Evolutionary conservation across 1,140 invertebrate species (phyloP), one percentile per base, ranked within the genome.

Genomic region (Drosophila rufa): DNA sequence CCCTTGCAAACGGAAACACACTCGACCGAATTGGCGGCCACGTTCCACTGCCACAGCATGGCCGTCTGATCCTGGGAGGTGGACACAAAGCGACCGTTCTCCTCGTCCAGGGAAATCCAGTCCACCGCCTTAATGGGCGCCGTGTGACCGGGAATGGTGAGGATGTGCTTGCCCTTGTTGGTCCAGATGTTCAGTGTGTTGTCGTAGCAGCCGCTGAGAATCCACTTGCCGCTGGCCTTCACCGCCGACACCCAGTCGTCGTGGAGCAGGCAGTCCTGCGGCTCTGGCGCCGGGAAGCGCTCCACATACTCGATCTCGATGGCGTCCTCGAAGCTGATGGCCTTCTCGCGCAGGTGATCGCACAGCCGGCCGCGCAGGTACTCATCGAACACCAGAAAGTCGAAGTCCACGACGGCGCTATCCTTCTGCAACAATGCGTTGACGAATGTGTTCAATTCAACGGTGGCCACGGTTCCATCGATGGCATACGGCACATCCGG

Each of bases 161-260:
- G 93, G 70, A 96, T 94, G 87, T 97, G 96, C 81, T 97, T 96
- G 15, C 98, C 98, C 94, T 97, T 96, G 7, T 94, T 94, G 15
- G 95, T 96, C 98, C 98, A 99, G 61, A 99, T 94, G 79, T 98
- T 96, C 17, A 99, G 89, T 43, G 97, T 97, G 92, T 97, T 97
- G 92, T 99, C 98, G 94, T 99, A 99, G 93, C 97, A 97, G n/a
- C 98, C 98, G 61, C 97, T 97, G 11, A 99, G 90, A 71, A 99
- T 97, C 96, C 97, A 98, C 93, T 96, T 95, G 27, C 95, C 94
- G 67, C 93, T 93, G 56, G 95, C 94, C 75, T 96, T 95, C 25
- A 98, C 96, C 42, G 97, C 96, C 53, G 96, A 96, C 12, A 99
- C 97, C 98, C 98, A 99, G 93, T 99, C 98, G 94, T 99, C 97